phyloP scores from a whole-genome alignment of 2,113 vertebrate genomes.

The Pedionomus torquatus region DNA sequence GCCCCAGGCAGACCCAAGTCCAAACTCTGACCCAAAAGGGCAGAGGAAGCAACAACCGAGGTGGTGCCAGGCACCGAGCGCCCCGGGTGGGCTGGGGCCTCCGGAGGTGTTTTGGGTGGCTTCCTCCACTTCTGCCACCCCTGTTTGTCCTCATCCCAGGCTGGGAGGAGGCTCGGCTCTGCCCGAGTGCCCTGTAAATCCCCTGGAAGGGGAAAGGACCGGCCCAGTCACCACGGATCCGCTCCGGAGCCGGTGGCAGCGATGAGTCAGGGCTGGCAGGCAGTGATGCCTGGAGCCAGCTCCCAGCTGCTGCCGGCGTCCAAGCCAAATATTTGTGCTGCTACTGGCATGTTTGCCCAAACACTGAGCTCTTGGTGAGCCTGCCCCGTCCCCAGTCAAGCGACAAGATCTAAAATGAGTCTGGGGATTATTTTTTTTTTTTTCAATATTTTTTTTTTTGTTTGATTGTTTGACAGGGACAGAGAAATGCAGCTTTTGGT shows the following conservation, averaged over 20 bases:
- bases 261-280: neutral
- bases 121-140: neutral
- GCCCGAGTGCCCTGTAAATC: neutral
- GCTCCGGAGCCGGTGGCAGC: accelerated
- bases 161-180: neutral
- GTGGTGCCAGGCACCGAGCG: accelerated
- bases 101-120: neutral
- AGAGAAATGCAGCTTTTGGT: neutral
- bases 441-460: neutral
- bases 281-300: neutral
- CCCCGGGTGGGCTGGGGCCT: neutral
- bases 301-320: neutral
- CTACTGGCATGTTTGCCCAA: neutral
- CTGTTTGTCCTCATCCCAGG: accelerated
- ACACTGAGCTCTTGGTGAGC: neutral
- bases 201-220: neutral
- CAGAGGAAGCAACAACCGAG: neutral
- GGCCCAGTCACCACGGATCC: accelerated
- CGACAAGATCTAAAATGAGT: neutral
- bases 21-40: neutral
- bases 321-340: neutral
- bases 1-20: neutral
- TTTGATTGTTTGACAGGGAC: neutral
- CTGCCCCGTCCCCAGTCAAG: accelerated
- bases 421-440: neutral